Base-by-base conservation (phyloP, 2,797 vertebrate species). In the Phylloscopus collybita region DNA sequence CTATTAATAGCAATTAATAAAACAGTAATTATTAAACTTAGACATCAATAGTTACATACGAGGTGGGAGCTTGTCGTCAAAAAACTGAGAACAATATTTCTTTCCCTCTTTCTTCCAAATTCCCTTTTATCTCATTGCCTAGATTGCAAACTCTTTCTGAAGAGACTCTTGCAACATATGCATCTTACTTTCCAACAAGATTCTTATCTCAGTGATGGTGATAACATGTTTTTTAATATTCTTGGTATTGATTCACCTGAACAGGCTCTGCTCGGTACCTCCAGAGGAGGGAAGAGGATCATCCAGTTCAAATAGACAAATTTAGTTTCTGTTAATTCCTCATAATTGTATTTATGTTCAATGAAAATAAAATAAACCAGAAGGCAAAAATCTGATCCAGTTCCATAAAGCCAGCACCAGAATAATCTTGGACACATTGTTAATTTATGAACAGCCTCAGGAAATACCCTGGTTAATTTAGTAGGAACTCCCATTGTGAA, bases 401-500 rank as follows among this genome's bases (percentile, higher is more conserved):
- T 74, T 93, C 66, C 51, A 65, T 49, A 64, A 87, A 83, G n/a
- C 29, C 56, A 88, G 47, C 82, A 90, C 32, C 50, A 45, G 70
- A 92, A 84, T 59, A 95, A 91, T 57, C 56, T 59, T 3, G 5
- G 60, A 67, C 53, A 71, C 61, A 56, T 16, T 29, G 34, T 44
- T 93, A 80, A 94, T 74, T 90, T 95, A 92, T 59, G 50, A 95
- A 70, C 57, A 80, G 59, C 61, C 94, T 86, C 93, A 89, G 79
- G 69, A 95, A 89, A 93, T 72, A 76, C 30, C 12, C n/a, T 38
- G 36, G 69, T 78, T 95, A 88, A 92, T 92, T 93, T 61, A 61
- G 49, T 57, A 92, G 54, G 56, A 85, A 65, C 1, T 88, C 54
- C 62, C 73, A 81, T 26, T 56, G 59, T 60, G 76, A 86, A 91